A percentile compares a stretch with the other conserved stretches of the same genome.
These are phyloP conservation scores for Ladona fulva DNA, from an alignment of 1,140 invertebrate genomes.

Conservation along the genomic window DNA sequence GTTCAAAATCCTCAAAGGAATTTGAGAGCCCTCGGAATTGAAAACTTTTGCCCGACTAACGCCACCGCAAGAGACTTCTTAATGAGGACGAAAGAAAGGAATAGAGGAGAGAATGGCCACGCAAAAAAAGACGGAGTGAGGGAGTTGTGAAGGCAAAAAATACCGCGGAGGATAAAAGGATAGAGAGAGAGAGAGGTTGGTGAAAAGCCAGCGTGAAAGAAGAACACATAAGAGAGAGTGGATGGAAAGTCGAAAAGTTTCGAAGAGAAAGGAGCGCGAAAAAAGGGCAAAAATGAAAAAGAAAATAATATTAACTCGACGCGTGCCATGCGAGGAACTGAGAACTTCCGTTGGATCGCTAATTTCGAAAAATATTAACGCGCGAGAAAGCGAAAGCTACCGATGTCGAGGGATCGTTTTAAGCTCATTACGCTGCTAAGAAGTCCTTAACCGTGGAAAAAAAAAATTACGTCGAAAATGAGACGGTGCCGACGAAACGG, in stretches of 20 bases:
- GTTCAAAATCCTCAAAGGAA: not conserved
- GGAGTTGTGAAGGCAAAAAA: not conserved
- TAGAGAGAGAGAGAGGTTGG: not conserved
- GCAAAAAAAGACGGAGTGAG: no score
- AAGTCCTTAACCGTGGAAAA: no score
- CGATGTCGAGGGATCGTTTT: no score
- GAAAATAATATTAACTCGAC: not conserved
- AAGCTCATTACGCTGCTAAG: no score
- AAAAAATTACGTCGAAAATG: no score
- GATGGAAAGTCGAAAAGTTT: not conserved
- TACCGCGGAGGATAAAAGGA: no score
- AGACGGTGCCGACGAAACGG: no score
- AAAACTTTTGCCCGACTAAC: conserved; percentile 6
- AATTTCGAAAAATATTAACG: no score
- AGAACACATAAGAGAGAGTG: not conserved
- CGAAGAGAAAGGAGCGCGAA: not conserved
- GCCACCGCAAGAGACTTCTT: conserved; percentile 2
- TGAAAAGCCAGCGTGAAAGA: not conserved
- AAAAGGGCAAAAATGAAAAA: not conserved
- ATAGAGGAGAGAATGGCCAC: no score
- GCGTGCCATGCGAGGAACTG: not conserved
- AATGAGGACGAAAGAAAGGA: not conserved
- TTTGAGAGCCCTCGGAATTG: not conserved
- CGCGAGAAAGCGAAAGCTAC: no score
- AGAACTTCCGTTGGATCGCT: no score